A percentile compares a stretch with the other conserved stretches of the same genome.
Conservation (phyloP, 30 jellyfish, hydroid and myxozoan species). For the Rhopilema esculentum region DNA sequence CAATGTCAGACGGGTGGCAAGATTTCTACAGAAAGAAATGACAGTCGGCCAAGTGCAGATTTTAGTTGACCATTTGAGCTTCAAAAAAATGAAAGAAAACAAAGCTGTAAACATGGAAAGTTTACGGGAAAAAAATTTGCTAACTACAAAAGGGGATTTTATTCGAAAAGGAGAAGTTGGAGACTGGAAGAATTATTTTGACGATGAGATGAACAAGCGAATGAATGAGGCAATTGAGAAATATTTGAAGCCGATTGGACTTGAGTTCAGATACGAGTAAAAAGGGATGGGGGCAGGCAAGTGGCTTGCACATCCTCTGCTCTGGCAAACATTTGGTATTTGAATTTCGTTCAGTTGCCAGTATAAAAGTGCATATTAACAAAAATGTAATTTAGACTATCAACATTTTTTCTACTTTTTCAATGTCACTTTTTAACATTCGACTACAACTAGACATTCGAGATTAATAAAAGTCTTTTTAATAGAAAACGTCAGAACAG, state of each 20-base stretch:
- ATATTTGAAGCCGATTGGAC: slow-evolving; percentile 13
- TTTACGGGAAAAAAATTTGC: background rate
- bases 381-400: too few relatives aligned
- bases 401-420: too few relatives aligned
- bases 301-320: too few relatives aligned
- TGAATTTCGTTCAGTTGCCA: too few relatives aligned
- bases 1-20: background rate
- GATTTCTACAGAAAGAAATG: background rate
- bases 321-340: too few relatives aligned
- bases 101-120: background rate
- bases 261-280: slow-evolving; percentile 1
- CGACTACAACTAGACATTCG: too few relatives aligned
- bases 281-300: too few relatives aligned
- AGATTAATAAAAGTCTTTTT: too few relatives aligned
- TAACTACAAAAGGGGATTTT: background rate
- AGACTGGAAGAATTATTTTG: slow-evolving; percentile 26
- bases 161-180: slow-evolving; percentile 30
- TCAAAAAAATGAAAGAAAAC: slow-evolving; percentile 9
- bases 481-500: too few relatives aligned
- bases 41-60: background rate
- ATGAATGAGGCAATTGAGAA: slow-evolving; percentile 2
- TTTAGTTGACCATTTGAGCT: slow-evolving; percentile 2
- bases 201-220: slow-evolving; percentile 27
- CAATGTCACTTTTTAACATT: too few relatives aligned
- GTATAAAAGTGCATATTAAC: too few relatives aligned